Conservation (phyloP, 2,113 vertebrate species). For the Callipepla californica region DNA sequence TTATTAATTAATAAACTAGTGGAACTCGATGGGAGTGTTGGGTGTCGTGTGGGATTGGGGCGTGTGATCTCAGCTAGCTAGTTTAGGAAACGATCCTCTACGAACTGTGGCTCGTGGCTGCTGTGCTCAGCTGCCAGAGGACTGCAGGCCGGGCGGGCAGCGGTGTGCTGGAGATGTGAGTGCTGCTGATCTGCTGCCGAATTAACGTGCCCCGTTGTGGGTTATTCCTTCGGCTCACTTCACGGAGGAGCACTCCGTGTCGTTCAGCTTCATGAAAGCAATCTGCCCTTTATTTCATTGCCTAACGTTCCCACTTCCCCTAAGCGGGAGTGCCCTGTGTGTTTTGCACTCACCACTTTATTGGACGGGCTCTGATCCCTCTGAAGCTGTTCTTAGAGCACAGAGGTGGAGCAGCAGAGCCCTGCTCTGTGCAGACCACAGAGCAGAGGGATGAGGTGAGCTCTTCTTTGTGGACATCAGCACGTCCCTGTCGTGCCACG, state of each 20-base stretch:
- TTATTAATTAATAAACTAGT: neutral
- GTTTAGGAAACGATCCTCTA: neutral
- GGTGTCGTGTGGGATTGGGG: constrained; percentile 8
- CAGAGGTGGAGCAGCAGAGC: neutral
- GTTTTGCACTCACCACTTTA: constrained; percentile 38
- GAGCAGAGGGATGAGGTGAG: neutral
- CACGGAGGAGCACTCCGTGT: neutral
- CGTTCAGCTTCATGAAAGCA: constrained; percentile 44
- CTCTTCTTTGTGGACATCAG: neutral
- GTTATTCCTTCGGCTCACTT: neutral
- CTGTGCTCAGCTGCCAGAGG: constrained; percentile 18
- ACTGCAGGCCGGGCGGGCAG: neutral
- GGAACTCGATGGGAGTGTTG: neutral
- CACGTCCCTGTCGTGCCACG: fast-evolving
- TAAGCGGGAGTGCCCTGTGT: neutral
- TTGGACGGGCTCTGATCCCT: neutral
- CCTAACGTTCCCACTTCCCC: neutral
- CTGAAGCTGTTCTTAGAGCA: neutral
- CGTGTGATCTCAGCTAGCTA: neutral
- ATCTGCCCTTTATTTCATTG: constrained; percentile 42
- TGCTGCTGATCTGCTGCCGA: neutral
- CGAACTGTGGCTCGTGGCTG: neutral
- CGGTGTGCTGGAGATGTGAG: neutral
- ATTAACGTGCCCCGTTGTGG: neutral
- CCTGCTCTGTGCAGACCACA: neutral